These are phyloP conservation scores for Platysteira castanea DNA, from an alignment of 2,113 vertebrate species.

Conservation along the genomic window DNA sequence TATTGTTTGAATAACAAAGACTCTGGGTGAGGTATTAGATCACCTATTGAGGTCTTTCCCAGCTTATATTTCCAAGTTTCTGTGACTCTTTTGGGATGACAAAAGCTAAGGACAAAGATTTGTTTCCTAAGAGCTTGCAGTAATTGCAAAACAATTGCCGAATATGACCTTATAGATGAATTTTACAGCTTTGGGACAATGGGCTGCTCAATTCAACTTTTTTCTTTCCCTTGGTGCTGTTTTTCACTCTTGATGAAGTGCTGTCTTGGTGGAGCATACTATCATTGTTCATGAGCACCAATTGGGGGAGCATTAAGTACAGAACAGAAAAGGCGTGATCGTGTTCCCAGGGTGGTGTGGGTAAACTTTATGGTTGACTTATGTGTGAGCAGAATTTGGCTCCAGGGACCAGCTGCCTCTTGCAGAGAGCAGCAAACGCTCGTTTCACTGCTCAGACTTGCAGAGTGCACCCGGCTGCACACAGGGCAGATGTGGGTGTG, in stretches of 20 bases:
- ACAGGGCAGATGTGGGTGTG: accelerated
- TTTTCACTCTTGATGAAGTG: neutral
- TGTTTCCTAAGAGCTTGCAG: neutral
- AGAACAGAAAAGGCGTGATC: neutral
- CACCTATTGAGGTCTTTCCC: neutral
- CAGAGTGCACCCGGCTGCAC: neutral
- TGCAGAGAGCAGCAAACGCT: neutral
- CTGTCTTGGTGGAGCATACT: neutral
- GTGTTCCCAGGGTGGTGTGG: neutral
- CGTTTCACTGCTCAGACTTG: neutral
- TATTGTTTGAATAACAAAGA: constrained; percentile 22
- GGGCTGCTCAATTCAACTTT: neutral
- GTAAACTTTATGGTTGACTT: neutral
- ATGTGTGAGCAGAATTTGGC: neutral
- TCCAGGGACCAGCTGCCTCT: neutral
- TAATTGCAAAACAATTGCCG: neutral
- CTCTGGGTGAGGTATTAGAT: neutral
- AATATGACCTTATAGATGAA: neutral
- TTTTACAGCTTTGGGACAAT: constrained; percentile 18
- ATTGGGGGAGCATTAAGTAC: neutral
- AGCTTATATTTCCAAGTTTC: neutral
- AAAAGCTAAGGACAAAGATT: neutral
- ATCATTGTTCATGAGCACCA: neutral
- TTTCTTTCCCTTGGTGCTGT: neutral
- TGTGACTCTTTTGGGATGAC: neutral